Evolutionary conservation across 2,797 vertebrate species (phyloP).

Genomic region (Hozukius guyotensis): DNA sequence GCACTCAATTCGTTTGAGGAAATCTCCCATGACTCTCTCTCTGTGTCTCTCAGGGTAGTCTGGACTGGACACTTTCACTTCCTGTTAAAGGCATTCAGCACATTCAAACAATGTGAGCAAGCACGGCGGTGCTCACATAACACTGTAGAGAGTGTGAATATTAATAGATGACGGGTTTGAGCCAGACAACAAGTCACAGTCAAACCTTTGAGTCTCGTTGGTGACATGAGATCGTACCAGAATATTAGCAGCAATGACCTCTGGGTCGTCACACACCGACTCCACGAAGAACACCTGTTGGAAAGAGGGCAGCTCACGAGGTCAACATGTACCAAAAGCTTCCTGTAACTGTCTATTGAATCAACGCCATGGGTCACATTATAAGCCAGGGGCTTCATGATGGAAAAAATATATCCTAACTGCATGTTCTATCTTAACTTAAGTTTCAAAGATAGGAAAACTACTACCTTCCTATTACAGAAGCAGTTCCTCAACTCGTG

Average conservation of each 20-base stretch:
- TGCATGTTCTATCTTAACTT: not conserved
- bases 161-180: slow-evolving; percentile 52
- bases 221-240: slow-evolving; percentile 85
- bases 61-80: slow-evolving; percentile 97
- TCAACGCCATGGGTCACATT: not conserved
- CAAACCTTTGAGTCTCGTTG: not conserved
- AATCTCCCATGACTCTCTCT: slow-evolving; percentile 97
- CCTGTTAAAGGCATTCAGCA: slow-evolving; percentile 79
- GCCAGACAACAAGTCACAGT: slow-evolving; percentile 3
- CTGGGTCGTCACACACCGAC: slow-evolving; percentile 96
- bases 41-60: slow-evolving; percentile 95
- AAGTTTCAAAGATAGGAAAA: too few species aligned
- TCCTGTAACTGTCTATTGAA: not conserved
- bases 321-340: not conserved
- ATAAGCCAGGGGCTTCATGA: not conserved
- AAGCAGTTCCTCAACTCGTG: too few species aligned
- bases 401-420: too few species aligned
- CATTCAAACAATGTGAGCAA: slow-evolving; percentile 13
- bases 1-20: slow-evolving; percentile 96
- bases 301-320: slow-evolving; percentile 18
- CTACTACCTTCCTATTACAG: too few species aligned
- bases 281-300: slow-evolving; percentile 97
- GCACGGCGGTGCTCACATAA: not conserved
- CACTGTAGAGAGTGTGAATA: slow-evolving; percentile 6
- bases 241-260: slow-evolving; percentile 97